Base-by-base conservation (phyloP, 2,113 vertebrate genomes). In the Gobius niger region DNA sequence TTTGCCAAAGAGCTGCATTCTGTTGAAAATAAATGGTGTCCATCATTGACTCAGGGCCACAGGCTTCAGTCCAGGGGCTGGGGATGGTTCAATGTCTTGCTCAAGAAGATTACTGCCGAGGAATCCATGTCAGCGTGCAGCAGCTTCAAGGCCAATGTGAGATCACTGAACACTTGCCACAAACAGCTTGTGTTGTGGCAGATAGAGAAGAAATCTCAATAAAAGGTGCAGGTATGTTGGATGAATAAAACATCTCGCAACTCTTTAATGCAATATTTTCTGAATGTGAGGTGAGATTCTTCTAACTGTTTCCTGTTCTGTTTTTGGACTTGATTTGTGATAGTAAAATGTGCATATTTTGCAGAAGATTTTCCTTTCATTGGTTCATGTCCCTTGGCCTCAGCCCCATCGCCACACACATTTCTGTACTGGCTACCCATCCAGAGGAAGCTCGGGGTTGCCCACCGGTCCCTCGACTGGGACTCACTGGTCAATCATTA, bases 381-480 rank as follows among this genome's bases (percentile, higher is more conserved):
- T 19, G 16, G 67, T 44, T 34, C 51, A 9, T 18, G 24, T 70
- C 24, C 65, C 19, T 66, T 61, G 10, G 51, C 70, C 52, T 42
- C 9, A 9, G 41, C 8, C 44, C 56, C 59, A 63, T 54, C 40
- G 64, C 59, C 50, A 77, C 67, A 75, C 34, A 63, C 49, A 78
- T 10, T 50, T 63, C 50, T 64, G 60, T 18, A n/a, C 63, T 63
- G 51, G 56, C 44, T 40, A 63, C 52, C 52, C 44, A 64, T 72
- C 82, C 80, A 75, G 61, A 14, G 74, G 71, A 78, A 82, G 41
- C 75, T 41, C 16, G 75, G 40, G 42, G 44, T 12, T 79, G 68
- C 15, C 75, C 73, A 71, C 77, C 54, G 81, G 75, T 81, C 72
- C 75, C 74, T 71, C 75, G 52, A 70, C 49, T 56, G 74, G 61